Evolutionary conservation across 2,113 vertebrate genomes (phyloP), one percentile per base, ranked within the genome.

Genomic region (Ptilonorhynchus violaceus): DNA sequence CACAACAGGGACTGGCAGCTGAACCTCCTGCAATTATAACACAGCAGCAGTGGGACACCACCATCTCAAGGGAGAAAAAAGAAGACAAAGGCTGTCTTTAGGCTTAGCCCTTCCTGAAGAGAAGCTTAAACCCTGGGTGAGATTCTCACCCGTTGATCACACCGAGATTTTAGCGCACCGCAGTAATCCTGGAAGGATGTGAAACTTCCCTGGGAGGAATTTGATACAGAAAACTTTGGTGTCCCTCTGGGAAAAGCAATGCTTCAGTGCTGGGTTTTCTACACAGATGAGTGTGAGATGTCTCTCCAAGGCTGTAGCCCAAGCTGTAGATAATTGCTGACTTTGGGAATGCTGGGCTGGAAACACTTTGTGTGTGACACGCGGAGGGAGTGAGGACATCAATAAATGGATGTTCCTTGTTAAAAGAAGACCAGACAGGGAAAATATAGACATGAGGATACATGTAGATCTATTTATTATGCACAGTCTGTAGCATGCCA

Each of bases 41-140:
- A 58, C 42, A 85, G 63, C 39, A 53, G 16, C 31, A 55, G 13
- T 14, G 22, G 14, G 25, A 39, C 42, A 24, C 0, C 0, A 1
- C 19, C 12, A 41, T 63, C n/a, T 37, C 33, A 24, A 55, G 10
- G 31, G 23, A 1, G 41, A 75, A 64, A 73, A 66, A 47, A 46
- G 10, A 44, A 62, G 13, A 67, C 19, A 52, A 68, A 88, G 13
- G 6, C 23, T 31, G 8, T 13, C 15, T 79, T 86, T 39, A 78
- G 56, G 7, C 23, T 78, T 39, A 87, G 15, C 13, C 4, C 17
- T 82, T 28, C 23, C 50, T 74, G 35, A 60, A 72, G 39, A 72
- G 67, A 63, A 62, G 39, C 17, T 79, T 39, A 88, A 56, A 58
- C 18, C 13, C 37, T 24, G 9, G 19, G 30, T 82, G 27, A 58